These are phyloP conservation scores for Lethenteron camtschaticum DNA, from an alignment of 2,113 vertebrate species.

Conservation along the genomic window DNA sequence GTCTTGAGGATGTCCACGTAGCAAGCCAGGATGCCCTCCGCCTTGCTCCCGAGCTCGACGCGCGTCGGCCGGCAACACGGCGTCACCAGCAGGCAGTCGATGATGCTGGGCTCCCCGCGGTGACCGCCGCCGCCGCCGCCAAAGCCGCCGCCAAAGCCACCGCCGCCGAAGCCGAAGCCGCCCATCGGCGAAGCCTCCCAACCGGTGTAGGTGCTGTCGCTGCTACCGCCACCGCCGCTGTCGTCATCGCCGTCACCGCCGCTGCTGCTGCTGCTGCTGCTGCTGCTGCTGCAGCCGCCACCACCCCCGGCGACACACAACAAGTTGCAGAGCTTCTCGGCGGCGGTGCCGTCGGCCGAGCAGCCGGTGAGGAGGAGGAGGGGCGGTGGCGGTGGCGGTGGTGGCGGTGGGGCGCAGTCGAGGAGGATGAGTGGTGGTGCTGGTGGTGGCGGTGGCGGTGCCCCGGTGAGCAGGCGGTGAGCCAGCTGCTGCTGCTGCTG, in stretches of 20 bases:
- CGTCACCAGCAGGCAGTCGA: conserved; percentile 94
- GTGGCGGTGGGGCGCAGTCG: too few species aligned
- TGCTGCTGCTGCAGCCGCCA: too few species aligned
- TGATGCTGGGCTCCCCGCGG: conserved; percentile 87
- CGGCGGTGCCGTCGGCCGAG: conserved; percentile 22
- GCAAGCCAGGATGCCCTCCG: conserved; percentile 76
- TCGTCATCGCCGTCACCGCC: too few species aligned
- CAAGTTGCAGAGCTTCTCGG: conserved; percentile 16
- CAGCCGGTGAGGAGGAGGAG: conserved; percentile 23
- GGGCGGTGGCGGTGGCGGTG: too few species aligned
- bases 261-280: too few species aligned
- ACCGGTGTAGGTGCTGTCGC: too few species aligned
- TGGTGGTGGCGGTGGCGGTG: too few species aligned
- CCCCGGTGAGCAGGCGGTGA: too few species aligned
- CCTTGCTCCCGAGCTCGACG: conserved; percentile 90
- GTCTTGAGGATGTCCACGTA: conserved; percentile 94
- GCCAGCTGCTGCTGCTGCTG: conserved; percentile 38
- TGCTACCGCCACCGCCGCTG: too few species aligned
- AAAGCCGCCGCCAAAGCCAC: background rate
- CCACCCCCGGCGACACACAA: too few species aligned
- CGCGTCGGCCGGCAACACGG: conserved; percentile 70
- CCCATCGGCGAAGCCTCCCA: conserved; percentile 24
- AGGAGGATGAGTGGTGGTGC: too few species aligned
- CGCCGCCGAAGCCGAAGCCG: background rate
- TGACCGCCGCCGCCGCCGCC: conserved; percentile 19